These are phyloP conservation scores for Threskiornis aethiopicus DNA, from an alignment of 2,797 vertebrate species.

Conservation along the genomic window DNA sequence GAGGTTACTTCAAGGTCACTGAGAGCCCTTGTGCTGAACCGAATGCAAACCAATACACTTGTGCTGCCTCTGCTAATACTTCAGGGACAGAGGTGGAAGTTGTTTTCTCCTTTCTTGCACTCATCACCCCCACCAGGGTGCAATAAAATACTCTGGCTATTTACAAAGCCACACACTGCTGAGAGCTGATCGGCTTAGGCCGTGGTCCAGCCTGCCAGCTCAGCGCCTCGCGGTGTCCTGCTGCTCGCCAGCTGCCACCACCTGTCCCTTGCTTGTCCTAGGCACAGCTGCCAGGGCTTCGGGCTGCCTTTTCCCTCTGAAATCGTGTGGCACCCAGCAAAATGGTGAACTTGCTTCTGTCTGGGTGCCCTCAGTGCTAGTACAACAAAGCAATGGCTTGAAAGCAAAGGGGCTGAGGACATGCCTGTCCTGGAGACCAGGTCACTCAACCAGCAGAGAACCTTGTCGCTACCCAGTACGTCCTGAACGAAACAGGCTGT, in stretches of 20 bases:
- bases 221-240: rapidly evolving
- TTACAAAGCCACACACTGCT: background rate
- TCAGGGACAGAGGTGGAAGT: background rate
- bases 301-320: background rate
- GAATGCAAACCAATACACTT: background rate
- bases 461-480: background rate
- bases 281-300: rapidly evolving
- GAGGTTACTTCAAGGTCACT: background rate
- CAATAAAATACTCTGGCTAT: background rate
- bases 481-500: background rate
- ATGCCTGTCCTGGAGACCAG: background rate
- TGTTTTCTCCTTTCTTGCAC: background rate
- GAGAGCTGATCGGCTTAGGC: background rate
- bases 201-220: background rate
- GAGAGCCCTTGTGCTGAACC: background rate
- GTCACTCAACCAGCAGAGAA: background rate
- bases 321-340: background rate
- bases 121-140: background rate
- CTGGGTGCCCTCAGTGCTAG: background rate
- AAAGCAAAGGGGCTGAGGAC: background rate
- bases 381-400: background rate
- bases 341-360: background rate
- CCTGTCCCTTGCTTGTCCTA: too few relatives aligned
- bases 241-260: background rate
- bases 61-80: background rate